A percentile compares a stretch with the other conserved stretches of the same genome.
Conservation (phyloP, 2,113 vertebrate species). For the Pholis gunnellus region DNA sequence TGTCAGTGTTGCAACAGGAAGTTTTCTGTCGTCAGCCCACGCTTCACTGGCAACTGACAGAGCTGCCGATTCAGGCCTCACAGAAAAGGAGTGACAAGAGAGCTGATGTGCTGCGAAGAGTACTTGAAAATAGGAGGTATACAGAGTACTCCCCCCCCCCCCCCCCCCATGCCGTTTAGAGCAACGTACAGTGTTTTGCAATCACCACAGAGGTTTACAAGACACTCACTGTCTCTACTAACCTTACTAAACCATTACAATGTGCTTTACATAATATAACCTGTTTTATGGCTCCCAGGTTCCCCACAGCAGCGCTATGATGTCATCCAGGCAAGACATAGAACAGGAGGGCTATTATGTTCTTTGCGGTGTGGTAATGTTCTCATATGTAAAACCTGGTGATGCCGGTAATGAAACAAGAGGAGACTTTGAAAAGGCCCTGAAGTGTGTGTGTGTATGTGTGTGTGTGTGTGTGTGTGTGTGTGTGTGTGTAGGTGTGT, state of each 20-base stretch:
- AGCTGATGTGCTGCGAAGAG: slow-evolving; percentile 34
- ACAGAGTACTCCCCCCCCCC: neutral
- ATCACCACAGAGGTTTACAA: slow-evolving; percentile 34
- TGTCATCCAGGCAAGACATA: slow-evolving; percentile 63
- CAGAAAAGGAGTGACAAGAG: slow-evolving; percentile 46
- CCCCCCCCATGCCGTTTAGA: neutral
- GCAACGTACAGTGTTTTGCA: slow-evolving; percentile 22
- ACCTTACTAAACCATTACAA: slow-evolving; percentile 49
- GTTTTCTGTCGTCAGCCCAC: slow-evolving; percentile 49
- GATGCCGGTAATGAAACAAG: slow-evolving; percentile 70
- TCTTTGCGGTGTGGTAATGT: slow-evolving; percentile 48
- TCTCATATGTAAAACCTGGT: slow-evolving; percentile 67
- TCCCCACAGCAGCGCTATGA: slow-evolving; percentile 56
- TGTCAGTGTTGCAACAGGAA: slow-evolving; percentile 35
- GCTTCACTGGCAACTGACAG: slow-evolving; percentile 63
- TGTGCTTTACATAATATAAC: slow-evolving; percentile 56
- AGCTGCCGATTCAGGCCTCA: slow-evolving; percentile 38
- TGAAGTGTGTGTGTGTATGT: slow-evolving; percentile 21
- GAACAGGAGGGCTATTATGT: slow-evolving; percentile 74
- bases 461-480: slow-evolving; percentile 23
- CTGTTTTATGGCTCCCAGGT: slow-evolving; percentile 54
- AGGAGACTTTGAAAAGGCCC: slow-evolving; percentile 58
- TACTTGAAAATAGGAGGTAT: slow-evolving; percentile 11
- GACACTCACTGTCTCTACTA: slow-evolving; percentile 19
- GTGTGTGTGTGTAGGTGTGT: slow-evolving; percentile 8